Base-by-base conservation (phyloP, 2,888 invertebrate species). In the Branchipolynoe longqiensis region DNA sequence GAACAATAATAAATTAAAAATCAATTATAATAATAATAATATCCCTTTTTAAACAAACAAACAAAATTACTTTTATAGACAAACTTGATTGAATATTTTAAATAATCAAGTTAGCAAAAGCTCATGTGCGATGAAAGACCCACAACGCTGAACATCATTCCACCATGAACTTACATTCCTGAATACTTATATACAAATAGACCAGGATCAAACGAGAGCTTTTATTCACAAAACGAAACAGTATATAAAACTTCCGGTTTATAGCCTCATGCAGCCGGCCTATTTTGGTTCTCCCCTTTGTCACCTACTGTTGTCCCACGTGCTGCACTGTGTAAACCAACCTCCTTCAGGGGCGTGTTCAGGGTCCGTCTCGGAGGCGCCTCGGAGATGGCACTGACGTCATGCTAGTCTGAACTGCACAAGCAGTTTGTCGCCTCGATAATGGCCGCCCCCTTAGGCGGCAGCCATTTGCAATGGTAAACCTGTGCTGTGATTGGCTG, bases 321-420 rank as follows among this genome's bases (percentile, higher is more conserved):
- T 69, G 18, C 69, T 36, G 69, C 69, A 69, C 69, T 69, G 62
- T 62, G 62, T n/a, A n/a, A n/a, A n/a, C n/a, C n/a, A n/a, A 62
- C 62, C 31, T 62, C 62, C 31, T 62, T 31, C 62, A n/a, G n/a
- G n/a, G n/a, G n/a, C n/a, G n/a, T n/a, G n/a, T n/a, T n/a, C n/a
- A n/a, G n/a, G n/a, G n/a, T n/a, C n/a, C n/a, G n/a, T n/a, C n/a
- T n/a, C n/a, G n/a, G n/a, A n/a, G n/a, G n/a, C n/a, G n/a, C n/a
- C n/a, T n/a, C n/a, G n/a, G n/a, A n/a, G n/a, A n/a, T n/a, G n/a
- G n/a, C n/a, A n/a, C n/a, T n/a, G n/a, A n/a, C n/a, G n/a, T n/a
- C n/a, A n/a, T n/a, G n/a, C n/a, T n/a, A n/a, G n/a, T n/a, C n/a
- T n/a, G n/a, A n/a, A n/a, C n/a, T n/a, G n/a, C n/a, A n/a, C n/a